Evolutionary conservation across 2,797 vertebrate genomes (phyloP).

Genomic region (Leucoraja ocellata): DNA sequence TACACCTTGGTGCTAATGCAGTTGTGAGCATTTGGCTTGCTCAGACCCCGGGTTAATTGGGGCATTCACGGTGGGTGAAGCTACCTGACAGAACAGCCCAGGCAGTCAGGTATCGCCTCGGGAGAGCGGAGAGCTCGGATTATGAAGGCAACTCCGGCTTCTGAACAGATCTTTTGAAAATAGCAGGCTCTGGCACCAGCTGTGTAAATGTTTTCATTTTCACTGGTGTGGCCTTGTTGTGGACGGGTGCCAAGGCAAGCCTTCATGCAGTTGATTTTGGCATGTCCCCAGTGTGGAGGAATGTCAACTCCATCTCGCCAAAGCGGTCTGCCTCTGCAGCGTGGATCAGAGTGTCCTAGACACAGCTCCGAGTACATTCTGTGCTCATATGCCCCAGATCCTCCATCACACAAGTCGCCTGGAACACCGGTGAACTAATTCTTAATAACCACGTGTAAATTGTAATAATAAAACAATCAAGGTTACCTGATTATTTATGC

Average conservation of each 20-base stretch:
- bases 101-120: not conserved
- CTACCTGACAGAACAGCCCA: not conserved
- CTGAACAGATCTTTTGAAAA: conserved; percentile 65
- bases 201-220: conserved; percentile 99
- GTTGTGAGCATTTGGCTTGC: not conserved
- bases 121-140: conserved; percentile 46
- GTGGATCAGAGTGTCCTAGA: conserved; percentile 78
- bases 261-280: conserved; percentile 85
- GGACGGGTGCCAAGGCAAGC: conserved; percentile 89
- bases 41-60: not conserved
- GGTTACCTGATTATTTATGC: conserved; percentile 21
- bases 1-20: not conserved
- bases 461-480: conserved; percentile 23
- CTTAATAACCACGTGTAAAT: not conserved
- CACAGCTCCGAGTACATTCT: conserved; percentile 72
- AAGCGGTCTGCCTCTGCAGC: conserved; percentile 84
- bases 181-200: conserved; percentile 82
- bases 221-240: conserved; percentile 82
- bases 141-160: conserved; percentile 44
- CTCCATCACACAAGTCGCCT: not conserved
- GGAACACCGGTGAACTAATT: conserved; percentile 4
- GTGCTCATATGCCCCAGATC: conserved; percentile 67
- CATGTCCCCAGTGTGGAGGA: conserved; percentile 76
- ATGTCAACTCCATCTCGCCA: conserved; percentile 87
- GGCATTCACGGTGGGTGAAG: not conserved